Evolutionary conservation across 2,113 vertebrate species (phyloP), one percentile per base, ranked within the genome.

Genomic region (Vulpes lagopus): DNA sequence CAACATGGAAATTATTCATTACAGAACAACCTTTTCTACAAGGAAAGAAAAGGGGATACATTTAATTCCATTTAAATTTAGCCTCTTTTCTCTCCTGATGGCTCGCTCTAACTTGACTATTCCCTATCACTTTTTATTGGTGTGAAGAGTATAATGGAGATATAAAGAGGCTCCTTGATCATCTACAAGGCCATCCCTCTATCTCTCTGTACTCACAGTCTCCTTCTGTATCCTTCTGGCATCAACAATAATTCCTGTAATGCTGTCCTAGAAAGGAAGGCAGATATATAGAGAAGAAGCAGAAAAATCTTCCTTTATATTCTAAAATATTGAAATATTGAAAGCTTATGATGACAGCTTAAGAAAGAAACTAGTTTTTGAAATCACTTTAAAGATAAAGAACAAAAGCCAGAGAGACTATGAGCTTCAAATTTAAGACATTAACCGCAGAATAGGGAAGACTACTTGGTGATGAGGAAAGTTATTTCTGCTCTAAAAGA

Each of bases 331-430:
- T 43, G 43, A 43, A 43, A 43, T 43, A 43, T 55, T 60, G 22
- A 62, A 82, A 87, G 12, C 53, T 90, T 82, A 73, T 32, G 35
- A 87, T 55, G 65, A 91, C 53, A 95, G 59, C 15, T 49, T 78
- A 78, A 64, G 38, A 95, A 80, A 86, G 67, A 64, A 92, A 96
- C 57, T 74, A 92, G 27, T 38, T 67, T 95, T 91, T 93, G 74
- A 95, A 90, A 87, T 95, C 38, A 71, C 85, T 93, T 87, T 93
- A 93, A 95, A 96, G 57, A 55, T 93, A 76, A 89, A 90, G 73
- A 93, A 90, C 65, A 86, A 90, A 89, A 86, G 22, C 62, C 4
- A 76, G 43, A 3, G 64, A 9, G 49, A 89, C 73, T n/a, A 73
- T 22, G 30, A 65, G 14, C 51, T 65, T 95, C 86, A 90, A 76